Evolutionary conservation across 1,140 invertebrate genomes (phyloP).

Genomic region (Chymomyza costata): DNA sequence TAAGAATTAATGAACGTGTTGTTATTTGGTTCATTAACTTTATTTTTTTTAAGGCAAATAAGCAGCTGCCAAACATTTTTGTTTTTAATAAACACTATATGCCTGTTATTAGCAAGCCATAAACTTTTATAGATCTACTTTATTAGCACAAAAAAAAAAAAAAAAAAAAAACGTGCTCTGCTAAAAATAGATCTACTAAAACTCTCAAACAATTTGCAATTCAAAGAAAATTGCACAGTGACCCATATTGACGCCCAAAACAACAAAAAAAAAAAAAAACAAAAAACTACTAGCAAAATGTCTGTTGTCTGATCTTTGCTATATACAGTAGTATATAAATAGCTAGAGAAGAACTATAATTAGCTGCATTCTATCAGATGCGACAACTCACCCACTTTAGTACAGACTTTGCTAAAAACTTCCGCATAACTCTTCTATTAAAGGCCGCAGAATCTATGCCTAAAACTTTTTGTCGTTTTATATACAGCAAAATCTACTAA

Average conservation of each 20-base stretch:
- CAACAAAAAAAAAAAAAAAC: too few species aligned
- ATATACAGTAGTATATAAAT: slow-evolving; percentile 29
- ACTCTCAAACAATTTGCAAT: slow-evolving; percentile 1
- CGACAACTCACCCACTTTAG: slow-evolving; percentile 43
- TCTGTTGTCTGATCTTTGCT: neutral
- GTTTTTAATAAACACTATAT: too few species aligned
- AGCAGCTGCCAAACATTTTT: slow-evolving; percentile 29
- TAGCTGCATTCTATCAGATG: slow-evolving; percentile 27
- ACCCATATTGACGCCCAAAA: slow-evolving; percentile 37
- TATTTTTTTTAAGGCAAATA: neutral
- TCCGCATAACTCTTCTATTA: slow-evolving; percentile 64
- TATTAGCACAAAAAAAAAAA: too few species aligned
- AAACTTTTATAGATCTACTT: too few species aligned
- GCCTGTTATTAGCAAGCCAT: too few species aligned
- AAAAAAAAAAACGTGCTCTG: too few species aligned
- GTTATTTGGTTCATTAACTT: slow-evolving; percentile 51
- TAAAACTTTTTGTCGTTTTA: slow-evolving; percentile 3
- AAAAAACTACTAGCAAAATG: too few species aligned
- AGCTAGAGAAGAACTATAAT: slow-evolving; percentile 40
- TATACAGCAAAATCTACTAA: neutral
- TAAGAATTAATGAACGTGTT: slow-evolving; percentile 12
- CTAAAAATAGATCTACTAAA: too few species aligned
- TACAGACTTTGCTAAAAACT: slow-evolving; percentile 55
- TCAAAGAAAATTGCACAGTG: slow-evolving; percentile 22
- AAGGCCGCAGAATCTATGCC: neutral